A percentile compares a stretch with the other conserved stretches of the same genome.
These are phyloP conservation scores for Triplophysa siluroides DNA, from an alignment of 2,113 vertebrate genomes.

Conservation along the genomic window DNA sequence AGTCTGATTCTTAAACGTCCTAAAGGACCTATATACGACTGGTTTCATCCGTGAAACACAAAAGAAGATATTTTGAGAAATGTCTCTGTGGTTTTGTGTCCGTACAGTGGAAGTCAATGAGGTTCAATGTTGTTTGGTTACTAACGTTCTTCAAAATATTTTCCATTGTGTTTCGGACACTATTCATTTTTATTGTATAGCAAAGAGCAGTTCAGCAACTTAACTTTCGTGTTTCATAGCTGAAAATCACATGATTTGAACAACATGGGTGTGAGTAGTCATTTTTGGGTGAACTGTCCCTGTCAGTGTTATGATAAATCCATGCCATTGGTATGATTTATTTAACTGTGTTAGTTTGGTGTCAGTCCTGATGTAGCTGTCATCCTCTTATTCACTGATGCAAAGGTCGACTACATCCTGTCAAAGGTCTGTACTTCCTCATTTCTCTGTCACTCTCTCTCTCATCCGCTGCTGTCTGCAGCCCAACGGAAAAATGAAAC, in stretches of 20 bases:
- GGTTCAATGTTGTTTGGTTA: no score
- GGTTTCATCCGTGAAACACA: no score
- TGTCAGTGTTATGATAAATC: not conserved
- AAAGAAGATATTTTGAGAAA: no score
- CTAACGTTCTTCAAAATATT: no score
- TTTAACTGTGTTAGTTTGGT: conserved; percentile 1
- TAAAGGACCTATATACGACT: not conserved
- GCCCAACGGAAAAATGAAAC: conserved; percentile 70
- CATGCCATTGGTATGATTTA: not conserved
- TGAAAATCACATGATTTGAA: not conserved
- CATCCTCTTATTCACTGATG: conserved; percentile 64
- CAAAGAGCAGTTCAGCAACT: not conserved
- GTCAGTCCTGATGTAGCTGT: conserved; percentile 52
- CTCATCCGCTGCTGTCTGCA: conserved; percentile 37
- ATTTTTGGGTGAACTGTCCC: not conserved
- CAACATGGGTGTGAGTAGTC: not conserved
- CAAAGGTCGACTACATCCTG: conserved; percentile 72
- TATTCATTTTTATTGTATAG: not conserved
- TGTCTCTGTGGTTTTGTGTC: no score
- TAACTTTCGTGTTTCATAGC: not conserved
- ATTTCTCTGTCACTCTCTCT: conserved; percentile 42
- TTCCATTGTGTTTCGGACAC: no score
- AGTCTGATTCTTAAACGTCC: not conserved
- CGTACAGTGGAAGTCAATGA: no score
- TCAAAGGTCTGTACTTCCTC: conserved; percentile 68